phyloP scores from a whole-genome alignment of 2,888 invertebrate genomes.

The Agapetus fuscipes region DNA sequence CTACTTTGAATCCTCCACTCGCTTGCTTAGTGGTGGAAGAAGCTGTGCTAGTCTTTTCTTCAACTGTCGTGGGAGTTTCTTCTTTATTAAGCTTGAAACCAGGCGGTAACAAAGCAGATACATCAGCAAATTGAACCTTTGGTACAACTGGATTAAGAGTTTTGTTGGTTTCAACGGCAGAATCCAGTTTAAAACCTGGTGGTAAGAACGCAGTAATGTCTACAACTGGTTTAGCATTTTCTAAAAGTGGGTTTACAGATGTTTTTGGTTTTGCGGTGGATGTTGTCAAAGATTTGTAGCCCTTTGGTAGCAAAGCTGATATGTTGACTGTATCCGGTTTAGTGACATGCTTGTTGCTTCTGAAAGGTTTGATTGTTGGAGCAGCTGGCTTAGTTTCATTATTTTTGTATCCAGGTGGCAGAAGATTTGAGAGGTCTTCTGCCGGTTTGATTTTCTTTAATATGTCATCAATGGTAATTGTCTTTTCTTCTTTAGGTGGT shows the following conservation, averaged over 20 bases:
- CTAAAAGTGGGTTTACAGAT: constrained; percentile 27
- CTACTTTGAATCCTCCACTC: constrained; percentile 51
- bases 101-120: constrained; percentile 36
- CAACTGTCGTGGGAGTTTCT: constrained; percentile 14
- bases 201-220: constrained; percentile 57
- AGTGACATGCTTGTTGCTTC: constrained; percentile 16
- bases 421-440: constrained; percentile 50
- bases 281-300: constrained; percentile 29
- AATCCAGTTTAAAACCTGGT: constrained; percentile 24
- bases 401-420: constrained; percentile 59
- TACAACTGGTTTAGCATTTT: constrained; percentile 26
- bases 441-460: constrained; percentile 40
- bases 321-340: constrained; percentile 27
- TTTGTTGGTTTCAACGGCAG: constrained; percentile 11
- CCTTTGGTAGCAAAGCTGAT: constrained; percentile 33
- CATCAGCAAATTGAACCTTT: constrained; percentile 29
- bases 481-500: constrained; percentile 27
- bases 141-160: constrained; percentile 23
- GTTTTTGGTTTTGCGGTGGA: constrained; percentile 30
- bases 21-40: constrained; percentile 35
- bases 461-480: constrained; percentile 30
- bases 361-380: constrained; percentile 7
- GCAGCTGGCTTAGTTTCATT: constrained; percentile 7
- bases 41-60: constrained; percentile 17
- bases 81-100: constrained; percentile 39